Base-by-base conservation (phyloP, 2,888 invertebrate genomes). In the Trichopria drosophilae region DNA sequence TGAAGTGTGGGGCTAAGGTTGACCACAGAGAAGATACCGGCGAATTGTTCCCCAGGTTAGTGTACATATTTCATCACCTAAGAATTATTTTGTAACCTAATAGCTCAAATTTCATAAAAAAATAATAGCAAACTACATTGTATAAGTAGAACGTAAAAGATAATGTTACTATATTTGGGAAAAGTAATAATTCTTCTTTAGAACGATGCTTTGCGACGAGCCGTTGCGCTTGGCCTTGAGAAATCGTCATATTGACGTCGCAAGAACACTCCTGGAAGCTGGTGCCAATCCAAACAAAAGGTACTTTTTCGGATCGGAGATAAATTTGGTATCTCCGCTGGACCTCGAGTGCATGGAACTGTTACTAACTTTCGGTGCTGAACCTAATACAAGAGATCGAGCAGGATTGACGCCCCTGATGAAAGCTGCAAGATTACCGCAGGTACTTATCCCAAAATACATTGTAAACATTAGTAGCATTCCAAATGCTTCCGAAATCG, bases 241-340 rank as follows among this genome's bases (percentile, higher is more conserved):
- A 64, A 92, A 92, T 71, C 87, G 88, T 58, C 90, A 93, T 71
- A 86, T 86, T 67, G 84, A 83, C 6, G 84, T 86, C 16, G 86
- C 86, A 1, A 79, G 82, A 61, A 78, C 89, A 23, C 79, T 93
- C 3, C 78, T 93, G 20, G 87, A 91, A 66, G 83, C 87, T 60
- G 93, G 93, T 0, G 93, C 93, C 0, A 87, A 93, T 73, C 90
- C 93, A 4, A 93, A 94, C 76, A 90, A 92, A 66, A 82, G 90
- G n/a, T 92, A 93, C 76, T 93, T 93, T 77, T 89, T 92, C 72
- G 93, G 93, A 4, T 82, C 90, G 0, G 93, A 95, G 77, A 90
- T 95, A 66, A 93, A 93, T 75, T 79, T 93, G 67, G 86, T 93
- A 3, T 88, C 87, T 0, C 80, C 84, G 6, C 73, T 84, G 55